Evolutionary conservation across 2,113 vertebrate genomes (phyloP).

Genomic region (Bambusicola thoracicus): DNA sequence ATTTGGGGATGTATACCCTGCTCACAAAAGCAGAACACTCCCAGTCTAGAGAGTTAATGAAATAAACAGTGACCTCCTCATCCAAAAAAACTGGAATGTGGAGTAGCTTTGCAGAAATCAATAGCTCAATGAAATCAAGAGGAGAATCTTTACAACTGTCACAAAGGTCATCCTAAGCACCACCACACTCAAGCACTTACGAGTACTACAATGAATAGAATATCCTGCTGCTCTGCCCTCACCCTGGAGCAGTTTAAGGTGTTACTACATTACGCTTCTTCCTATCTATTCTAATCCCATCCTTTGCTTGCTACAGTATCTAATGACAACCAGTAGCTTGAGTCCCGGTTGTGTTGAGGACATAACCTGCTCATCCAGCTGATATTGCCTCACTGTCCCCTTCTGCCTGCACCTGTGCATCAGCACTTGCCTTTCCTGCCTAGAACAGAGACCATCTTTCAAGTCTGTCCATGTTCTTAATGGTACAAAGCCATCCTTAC

Average conservation of each 20-base stretch:
- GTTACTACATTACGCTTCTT: background rate
- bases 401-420: background rate
- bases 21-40: background rate
- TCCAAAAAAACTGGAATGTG: background rate
- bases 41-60: background rate
- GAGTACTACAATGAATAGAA: background rate
- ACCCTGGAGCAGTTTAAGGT: background rate
- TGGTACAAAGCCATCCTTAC: background rate
- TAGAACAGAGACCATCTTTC: background rate
- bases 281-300: rapidly evolving
- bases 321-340: background rate
- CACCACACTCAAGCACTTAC: background rate
- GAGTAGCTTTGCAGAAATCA: background rate
- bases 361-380: background rate
- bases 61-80: background rate
- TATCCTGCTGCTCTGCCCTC: background rate
- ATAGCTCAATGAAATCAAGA: background rate
- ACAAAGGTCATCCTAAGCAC: background rate
- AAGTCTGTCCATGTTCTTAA: background rate
- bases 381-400: background rate
- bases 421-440: background rate
- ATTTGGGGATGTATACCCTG: background rate
- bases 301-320: background rate
- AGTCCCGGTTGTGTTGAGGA: background rate
- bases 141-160: background rate